Conservation (phyloP, 2,888 invertebrate species). For the Spialia ferax region DNA sequence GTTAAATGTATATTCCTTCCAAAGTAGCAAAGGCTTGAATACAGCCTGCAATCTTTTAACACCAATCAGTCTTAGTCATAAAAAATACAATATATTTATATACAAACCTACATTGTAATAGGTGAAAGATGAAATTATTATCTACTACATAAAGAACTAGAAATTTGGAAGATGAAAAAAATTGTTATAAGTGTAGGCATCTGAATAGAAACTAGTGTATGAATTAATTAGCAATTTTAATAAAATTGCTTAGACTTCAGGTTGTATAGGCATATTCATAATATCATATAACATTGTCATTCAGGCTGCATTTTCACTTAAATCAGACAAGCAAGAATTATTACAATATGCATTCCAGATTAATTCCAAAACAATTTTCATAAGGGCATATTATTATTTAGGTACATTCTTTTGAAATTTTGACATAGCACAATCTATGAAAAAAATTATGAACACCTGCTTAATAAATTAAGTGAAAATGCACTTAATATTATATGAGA, state of each 20-base stretch:
- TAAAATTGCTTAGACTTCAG: background rate
- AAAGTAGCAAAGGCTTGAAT: background rate
- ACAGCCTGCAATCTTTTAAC: conserved; percentile 4
- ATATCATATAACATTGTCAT: background rate
- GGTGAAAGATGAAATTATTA: background rate
- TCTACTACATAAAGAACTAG: background rate
- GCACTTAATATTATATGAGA: background rate
- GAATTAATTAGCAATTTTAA: background rate
- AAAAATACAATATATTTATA: background rate
- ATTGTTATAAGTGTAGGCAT: background rate
- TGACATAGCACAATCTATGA: background rate
- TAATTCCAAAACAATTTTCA: background rate
- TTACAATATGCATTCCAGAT: background rate
- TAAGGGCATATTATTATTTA: too few relatives aligned
- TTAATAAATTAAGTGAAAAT: background rate
- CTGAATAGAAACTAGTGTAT: conserved; percentile 4
- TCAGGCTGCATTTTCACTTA: conserved; percentile 1
- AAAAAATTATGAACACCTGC: background rate
- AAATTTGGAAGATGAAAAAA: background rate
- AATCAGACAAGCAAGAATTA: background rate
- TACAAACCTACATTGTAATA: conserved; percentile 2
- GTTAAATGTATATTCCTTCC: conserved; percentile 5
- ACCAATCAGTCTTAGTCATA: conserved; percentile 14
- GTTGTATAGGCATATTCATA: background rate
- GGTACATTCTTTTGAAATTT: background rate